Percentiles rank a stretch among this genome's conserved stretches.
Evolutionary conservation across 2,797 vertebrate species (phyloP).

Genomic region (Rousettus madagascariensis): DNA sequence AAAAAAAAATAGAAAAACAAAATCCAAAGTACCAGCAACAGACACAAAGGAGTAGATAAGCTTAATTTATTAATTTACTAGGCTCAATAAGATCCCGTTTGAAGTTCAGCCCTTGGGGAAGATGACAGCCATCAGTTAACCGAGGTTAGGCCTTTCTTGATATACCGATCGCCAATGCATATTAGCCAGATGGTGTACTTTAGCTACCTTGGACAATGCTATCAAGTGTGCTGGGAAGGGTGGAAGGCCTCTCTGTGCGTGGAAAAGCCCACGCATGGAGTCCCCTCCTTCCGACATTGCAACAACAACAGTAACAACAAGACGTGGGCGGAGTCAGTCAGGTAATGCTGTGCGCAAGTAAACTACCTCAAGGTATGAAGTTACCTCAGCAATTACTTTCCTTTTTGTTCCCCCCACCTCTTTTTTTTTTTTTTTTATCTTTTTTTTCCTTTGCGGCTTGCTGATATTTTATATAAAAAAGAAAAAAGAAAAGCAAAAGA

Average conservation of each 20-base stretch:
- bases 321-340: slow-evolving; percentile 74
- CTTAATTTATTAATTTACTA: slow-evolving; percentile 65
- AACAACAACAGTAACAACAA: slow-evolving; percentile 27
- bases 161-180: slow-evolving; percentile 24
- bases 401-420: slow-evolving; percentile 77
- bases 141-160: slow-evolving; percentile 39
- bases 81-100: slow-evolving; percentile 27
- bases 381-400: slow-evolving; percentile 93
- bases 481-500: slow-evolving; percentile 75
- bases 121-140: slow-evolving; percentile 37
- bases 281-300: slow-evolving; percentile 65
- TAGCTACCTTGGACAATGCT: slow-evolving; percentile 69
- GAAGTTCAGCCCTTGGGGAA: slow-evolving; percentile 43
- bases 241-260: slow-evolving; percentile 30
- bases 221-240: slow-evolving; percentile 59
- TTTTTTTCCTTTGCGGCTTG: slow-evolving; percentile 85
- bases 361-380: slow-evolving; percentile 95
- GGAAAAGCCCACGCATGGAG: slow-evolving; percentile 13
- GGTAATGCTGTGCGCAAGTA: slow-evolving; percentile 79
- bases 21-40: slow-evolving; percentile 36
- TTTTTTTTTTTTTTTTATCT: slow-evolving; percentile 81
- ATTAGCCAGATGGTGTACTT: slow-evolving; percentile 67
- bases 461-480: slow-evolving; percentile 96
- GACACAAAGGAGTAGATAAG: slow-evolving; percentile 34
- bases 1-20: neutral